A percentile compares a stretch with the other conserved stretches of the same genome.
Conservation (phyloP, 2,113 vertebrate species). For the Phalacrocorax aristotelis region DNA sequence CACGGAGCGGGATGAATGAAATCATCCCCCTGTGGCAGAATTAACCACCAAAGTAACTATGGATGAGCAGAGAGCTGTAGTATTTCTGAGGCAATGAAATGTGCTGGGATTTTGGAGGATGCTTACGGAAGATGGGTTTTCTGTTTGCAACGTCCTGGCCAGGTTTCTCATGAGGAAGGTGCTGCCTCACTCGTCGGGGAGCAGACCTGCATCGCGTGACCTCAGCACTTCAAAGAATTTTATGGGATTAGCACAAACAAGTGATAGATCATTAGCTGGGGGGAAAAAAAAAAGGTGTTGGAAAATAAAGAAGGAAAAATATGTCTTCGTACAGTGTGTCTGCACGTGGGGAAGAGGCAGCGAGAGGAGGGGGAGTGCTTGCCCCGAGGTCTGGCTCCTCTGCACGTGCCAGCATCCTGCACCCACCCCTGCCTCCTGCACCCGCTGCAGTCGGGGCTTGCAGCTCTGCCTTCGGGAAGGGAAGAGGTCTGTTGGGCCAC, state of each 20-base stretch:
- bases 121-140: not conserved
- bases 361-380: not conserved
- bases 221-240: not conserved
- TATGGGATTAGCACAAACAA: not conserved
- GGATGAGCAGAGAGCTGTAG: not conserved
- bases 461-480: not conserved
- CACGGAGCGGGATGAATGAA: not conserved
- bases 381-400: not conserved
- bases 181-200: not conserved
- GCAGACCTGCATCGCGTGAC: not conserved
- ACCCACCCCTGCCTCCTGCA: not conserved
- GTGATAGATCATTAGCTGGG: not conserved
- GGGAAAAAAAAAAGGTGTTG: not conserved
- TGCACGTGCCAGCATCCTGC: not conserved
- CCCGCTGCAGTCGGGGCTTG: not conserved
- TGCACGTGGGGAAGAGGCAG: not conserved
- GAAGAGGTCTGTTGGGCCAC: not conserved
- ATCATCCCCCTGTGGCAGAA: not conserved
- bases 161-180: not conserved
- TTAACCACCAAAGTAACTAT: not conserved
- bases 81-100: not conserved
- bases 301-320: not conserved
- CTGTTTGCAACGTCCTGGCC: not conserved
- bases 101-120: not conserved
- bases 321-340: rapidly evolving